Evolutionary conservation across 2,888 invertebrate species (phyloP), one percentile per base, ranked within the genome.

Genomic region (Theristus sp.): DNA sequence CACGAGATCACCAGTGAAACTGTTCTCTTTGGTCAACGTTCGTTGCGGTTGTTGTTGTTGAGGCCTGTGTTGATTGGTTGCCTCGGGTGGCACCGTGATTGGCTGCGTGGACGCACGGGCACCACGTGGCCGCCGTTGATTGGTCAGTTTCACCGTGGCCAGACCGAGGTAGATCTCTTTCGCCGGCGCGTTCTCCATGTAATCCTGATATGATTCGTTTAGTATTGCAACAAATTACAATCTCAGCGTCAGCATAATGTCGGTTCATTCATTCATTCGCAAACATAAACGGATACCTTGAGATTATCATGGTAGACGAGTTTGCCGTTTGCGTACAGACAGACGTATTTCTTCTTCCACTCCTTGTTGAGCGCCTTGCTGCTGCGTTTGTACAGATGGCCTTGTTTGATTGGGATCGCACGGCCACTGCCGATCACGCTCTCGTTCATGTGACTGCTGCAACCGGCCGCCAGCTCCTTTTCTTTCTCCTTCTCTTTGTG

Each of bases 341-440:
- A 90, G 24, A 94, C 94, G 75, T 94, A 98, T 75, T 98, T 98
- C 81, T 98, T 98, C 80, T 98, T 98, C 91, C 96, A 94, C 73
- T 98, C 91, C 74, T 90, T 90, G 27, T 93, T 94, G 66, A 94
- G 76, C 0, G 90, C 86, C 68, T 80, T 80, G 66, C 73, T 74
- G 69, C 90, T 90, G 68, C 89, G 84, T 78, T 98, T 98, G 75
- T 94, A 91, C 67, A 98, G 81, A 72, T 89, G 89, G 13, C 96
- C 96, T 75, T 96, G 94, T 75, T 94, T 94, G 60, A 96, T 78
- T 0, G 96, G 98, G 73, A 98, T 98, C 60, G 89, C 88, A 62
- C 96, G 80, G 0, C 96, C 96, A 65, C 89, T 88, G 6, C 96
- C 96, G 66, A 93, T 61, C 64, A 69, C 71, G 60, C 22, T 3